Conservation (phyloP, 2,888 invertebrate species). For the Eudemis profundana region DNA sequence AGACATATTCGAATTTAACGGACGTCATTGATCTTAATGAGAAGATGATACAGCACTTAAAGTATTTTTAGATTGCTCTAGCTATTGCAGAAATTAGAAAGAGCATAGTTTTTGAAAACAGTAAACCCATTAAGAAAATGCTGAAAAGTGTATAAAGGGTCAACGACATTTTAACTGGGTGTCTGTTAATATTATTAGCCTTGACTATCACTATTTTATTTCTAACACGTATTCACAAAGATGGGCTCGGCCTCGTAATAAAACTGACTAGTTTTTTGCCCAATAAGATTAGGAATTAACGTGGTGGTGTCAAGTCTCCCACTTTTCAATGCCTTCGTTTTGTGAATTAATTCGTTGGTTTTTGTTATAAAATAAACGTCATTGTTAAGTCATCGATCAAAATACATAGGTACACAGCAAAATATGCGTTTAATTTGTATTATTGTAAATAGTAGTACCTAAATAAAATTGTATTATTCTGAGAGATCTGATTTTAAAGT, state of each 20-base stretch:
- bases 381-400: background rate
- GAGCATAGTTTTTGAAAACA: no score
- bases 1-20: background rate
- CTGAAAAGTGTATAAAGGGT: no score
- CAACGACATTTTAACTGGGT: no score
- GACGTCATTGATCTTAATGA: background rate
- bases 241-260: background rate
- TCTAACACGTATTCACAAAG: no score
- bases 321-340: conserved; percentile 32
- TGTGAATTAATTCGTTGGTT: background rate
- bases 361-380: background rate
- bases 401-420: background rate
- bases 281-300: conserved; percentile 23
- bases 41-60: background rate
- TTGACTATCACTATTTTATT: no score
- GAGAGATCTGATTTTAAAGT: no score
- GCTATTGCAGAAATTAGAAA: no score
- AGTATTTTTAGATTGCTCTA: no score
- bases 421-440: background rate
- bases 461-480: no score
- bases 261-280: background rate
- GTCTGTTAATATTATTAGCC: no score
- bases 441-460: no score
- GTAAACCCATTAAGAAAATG: no score
- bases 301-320: conserved; percentile 17